Conservation (phyloP, 2,113 vertebrate genomes). For the Myanophis thanlyinensis region DNA sequence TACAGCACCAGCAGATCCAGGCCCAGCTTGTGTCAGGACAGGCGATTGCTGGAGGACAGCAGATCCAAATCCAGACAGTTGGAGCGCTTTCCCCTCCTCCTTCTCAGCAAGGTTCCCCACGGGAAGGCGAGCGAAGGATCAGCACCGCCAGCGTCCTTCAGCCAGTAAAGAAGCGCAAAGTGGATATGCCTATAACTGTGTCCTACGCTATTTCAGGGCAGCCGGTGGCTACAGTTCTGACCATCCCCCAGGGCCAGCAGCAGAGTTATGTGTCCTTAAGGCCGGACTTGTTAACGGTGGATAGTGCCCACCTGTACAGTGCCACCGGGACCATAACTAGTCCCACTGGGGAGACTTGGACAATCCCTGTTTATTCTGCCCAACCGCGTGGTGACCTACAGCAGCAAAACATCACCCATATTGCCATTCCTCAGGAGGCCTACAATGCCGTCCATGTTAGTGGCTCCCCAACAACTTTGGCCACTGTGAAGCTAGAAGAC, state of each 20-base stretch:
- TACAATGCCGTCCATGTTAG: slow-evolving; percentile 92
- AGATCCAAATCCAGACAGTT: slow-evolving; percentile 96
- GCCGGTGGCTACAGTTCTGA: slow-evolving; percentile 93
- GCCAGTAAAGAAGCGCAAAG: slow-evolving; percentile 98
- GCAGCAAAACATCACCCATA: slow-evolving; percentile 96
- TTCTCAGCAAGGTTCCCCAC: slow-evolving; percentile 82
- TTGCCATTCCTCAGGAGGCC: slow-evolving; percentile 96
- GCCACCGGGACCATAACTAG: slow-evolving; percentile 98
- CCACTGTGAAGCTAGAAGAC: slow-evolving; percentile 83
- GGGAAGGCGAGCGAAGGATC: slow-evolving; percentile 87
- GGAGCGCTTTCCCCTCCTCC: slow-evolving; percentile 87
- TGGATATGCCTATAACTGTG: slow-evolving; percentile 94
- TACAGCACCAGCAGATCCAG: slow-evolving; percentile 95
- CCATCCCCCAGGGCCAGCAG: slow-evolving; percentile 95
- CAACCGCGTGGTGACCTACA: slow-evolving; percentile 85
- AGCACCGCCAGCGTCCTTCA: slow-evolving; percentile 88
- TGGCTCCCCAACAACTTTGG: slow-evolving; percentile 75
- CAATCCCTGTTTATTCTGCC: slow-evolving; percentile 96
- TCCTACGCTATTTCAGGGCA: slow-evolving; percentile 95
- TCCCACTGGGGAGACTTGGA: slow-evolving; percentile 98
- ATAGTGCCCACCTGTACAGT: slow-evolving; percentile 96
- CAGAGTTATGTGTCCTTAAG: slow-evolving; percentile 95
- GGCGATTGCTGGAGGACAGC: slow-evolving; percentile 86
- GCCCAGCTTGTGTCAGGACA: slow-evolving; percentile 90
- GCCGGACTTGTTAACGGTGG: slow-evolving; percentile 96